Evolutionary conservation across 2,797 vertebrate genomes (phyloP), one percentile per base, ranked within the genome.

Genomic region (Neosilurus mollespiculum): DNA sequence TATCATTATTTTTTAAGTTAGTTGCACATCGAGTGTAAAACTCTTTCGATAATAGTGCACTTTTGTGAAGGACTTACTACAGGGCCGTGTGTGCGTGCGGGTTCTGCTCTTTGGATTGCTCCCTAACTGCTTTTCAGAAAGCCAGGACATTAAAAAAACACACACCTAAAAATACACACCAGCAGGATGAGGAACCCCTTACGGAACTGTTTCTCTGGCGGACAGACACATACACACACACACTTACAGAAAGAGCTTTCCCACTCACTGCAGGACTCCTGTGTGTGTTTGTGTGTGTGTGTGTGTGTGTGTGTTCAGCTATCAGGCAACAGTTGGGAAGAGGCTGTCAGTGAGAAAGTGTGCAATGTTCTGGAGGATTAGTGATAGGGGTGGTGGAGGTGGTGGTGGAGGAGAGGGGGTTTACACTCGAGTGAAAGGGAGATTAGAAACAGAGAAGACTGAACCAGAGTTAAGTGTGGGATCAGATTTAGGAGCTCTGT

Each of bases 161-260:
- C 12, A 70, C 1, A 0, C 90, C 91, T 93, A 94, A 94, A 94
- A 94, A 94, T 94, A 95, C 86, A 87, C 83, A 20, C 30, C 73
- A 89, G 90, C 87, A 89, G 88, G 80, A 76, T 49, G 80, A 81
- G 56, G 69, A 81, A 61, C 26, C 30, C 62, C 64, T 67, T 34
- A 77, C 51, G 22, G 62, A 78, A 66, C 64, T 69, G 37, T 43
- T 67, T 58, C n/a, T 78, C n/a, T 59, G 81, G 53, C 5, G 15
- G 14, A 37, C 67, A 12, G 15, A 43, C 53, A 71, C 66, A 43
- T 34, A 58, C 53, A 22, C 70, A 26, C 51, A 73, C 56, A 22
- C 20, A 69, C 22, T 15, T 16, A n/a, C 66, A 9, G 22, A 16
- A 59, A 20, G 58, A 59, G 43, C 43, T 43, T 43, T 43, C 43